Conservation (phyloP, 2,113 vertebrate species). For the Scopus umbretta region DNA sequence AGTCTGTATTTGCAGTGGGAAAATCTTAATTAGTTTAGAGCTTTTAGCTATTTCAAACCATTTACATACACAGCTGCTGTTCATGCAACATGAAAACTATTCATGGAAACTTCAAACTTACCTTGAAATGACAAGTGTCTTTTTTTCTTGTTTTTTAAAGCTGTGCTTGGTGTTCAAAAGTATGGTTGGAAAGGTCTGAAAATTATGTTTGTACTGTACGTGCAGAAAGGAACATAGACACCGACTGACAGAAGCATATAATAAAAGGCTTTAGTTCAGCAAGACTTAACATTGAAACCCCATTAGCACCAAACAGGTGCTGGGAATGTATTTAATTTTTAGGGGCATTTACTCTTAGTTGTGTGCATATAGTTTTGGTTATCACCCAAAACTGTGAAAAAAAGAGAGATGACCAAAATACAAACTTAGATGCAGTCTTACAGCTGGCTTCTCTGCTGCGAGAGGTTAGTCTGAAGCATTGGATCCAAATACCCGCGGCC, state of each 20-base stretch:
- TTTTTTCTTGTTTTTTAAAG: background rate
- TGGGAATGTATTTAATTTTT: background rate
- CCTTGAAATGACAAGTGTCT: background rate
- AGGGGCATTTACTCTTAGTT: background rate
- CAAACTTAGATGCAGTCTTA: background rate
- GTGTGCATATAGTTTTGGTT: background rate
- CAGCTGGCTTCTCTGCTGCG: background rate
- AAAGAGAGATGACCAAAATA: background rate
- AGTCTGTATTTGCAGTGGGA: slow-evolving; percentile 66
- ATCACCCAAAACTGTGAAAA: background rate
- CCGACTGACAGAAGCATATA: background rate
- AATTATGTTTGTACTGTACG: slow-evolving; percentile 33
- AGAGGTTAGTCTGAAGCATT: background rate
- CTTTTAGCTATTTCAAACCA: slow-evolving; percentile 59
- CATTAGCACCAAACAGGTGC: slow-evolving; percentile 6
- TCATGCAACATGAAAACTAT: slow-evolving; percentile 44
- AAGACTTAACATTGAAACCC: background rate
- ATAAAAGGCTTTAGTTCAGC: slow-evolving; percentile 13
- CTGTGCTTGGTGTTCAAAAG: slow-evolving; percentile 3
- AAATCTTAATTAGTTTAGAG: slow-evolving; percentile 71
- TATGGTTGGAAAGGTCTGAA: slow-evolving; percentile 32
- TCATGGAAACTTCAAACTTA: slow-evolving; percentile 65
- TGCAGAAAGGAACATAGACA: slow-evolving; percentile 37
- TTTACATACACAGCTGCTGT: slow-evolving; percentile 62
- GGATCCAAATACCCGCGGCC: background rate